Evolutionary conservation across 2,113 vertebrate genomes (phyloP).

Genomic region (Cariama cristata): DNA sequence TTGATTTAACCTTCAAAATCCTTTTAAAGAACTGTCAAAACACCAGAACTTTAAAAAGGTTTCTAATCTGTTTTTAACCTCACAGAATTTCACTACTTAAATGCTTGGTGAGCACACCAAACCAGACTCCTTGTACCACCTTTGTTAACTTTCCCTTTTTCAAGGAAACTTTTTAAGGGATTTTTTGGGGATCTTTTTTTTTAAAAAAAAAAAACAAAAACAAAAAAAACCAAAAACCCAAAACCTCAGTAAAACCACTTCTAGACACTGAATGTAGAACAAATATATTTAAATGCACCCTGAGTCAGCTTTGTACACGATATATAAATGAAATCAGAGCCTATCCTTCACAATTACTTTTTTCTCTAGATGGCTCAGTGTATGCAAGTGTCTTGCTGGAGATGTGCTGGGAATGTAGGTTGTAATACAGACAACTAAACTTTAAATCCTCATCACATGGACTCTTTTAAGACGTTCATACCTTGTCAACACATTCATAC

Average conservation of each 20-base stretch:
- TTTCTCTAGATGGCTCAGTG: background rate
- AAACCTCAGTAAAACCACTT: background rate
- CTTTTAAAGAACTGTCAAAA: background rate
- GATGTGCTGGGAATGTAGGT: background rate
- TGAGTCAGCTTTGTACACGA: background rate
- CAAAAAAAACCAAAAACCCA: no score
- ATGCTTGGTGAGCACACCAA: background rate
- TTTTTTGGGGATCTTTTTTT: background rate
- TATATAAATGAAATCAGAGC: background rate
- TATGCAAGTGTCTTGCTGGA: background rate
- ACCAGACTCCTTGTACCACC: background rate
- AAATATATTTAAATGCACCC: background rate
- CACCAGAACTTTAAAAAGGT: background rate
- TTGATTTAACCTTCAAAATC: constrained; percentile 4
- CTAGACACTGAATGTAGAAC: background rate
- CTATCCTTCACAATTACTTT: background rate
- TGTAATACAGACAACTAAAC: background rate
- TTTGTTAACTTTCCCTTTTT: background rate
- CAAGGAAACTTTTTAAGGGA: background rate
- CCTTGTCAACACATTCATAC: background rate
- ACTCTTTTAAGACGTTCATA: background rate
- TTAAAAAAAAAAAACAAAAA: background rate
- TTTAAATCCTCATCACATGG: background rate
- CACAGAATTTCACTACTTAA: background rate
- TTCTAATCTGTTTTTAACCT: background rate